phyloP scores from a whole-genome alignment of 2,797 vertebrate species.

The Agapornis canus region DNA sequence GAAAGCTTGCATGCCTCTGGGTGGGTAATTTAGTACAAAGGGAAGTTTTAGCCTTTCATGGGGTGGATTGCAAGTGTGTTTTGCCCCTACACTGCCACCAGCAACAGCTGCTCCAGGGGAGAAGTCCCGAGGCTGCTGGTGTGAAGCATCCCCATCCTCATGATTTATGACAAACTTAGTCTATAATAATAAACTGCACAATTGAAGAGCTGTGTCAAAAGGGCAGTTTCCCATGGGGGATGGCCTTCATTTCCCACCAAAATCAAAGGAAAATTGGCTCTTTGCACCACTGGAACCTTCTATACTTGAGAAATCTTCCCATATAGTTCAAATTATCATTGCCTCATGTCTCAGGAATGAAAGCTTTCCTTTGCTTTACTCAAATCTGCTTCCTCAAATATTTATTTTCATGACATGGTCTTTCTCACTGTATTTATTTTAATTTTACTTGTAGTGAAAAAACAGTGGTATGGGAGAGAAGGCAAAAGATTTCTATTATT shows the following conservation, averaged over 20 bases:
- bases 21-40: not conserved
- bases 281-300: not conserved
- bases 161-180: accelerated
- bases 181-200: not conserved
- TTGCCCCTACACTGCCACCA: not conserved
- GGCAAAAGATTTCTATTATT: not conserved
- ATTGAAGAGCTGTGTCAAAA: not conserved
- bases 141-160: not conserved
- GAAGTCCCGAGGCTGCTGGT: not conserved
- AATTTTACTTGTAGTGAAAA: not conserved
- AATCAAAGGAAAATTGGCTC: not conserved
- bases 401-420: constrained; percentile 23
- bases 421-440: constrained; percentile 13
- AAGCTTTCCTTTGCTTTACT: not conserved
- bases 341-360: not conserved
- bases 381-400: constrained; percentile 21
- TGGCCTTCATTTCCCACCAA: not conserved
- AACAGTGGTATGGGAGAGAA: not conserved
- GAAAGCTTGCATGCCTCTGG: accelerated
- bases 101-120: accelerated
- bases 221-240: not conserved
- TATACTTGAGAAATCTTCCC: not conserved
- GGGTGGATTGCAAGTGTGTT: not conserved
- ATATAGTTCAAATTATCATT: not conserved
- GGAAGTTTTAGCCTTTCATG: accelerated